These are phyloP conservation scores for Acanthosepion lycidas DNA, from an alignment of 2,888 invertebrate genomes.

Conservation along the genomic window DNA sequence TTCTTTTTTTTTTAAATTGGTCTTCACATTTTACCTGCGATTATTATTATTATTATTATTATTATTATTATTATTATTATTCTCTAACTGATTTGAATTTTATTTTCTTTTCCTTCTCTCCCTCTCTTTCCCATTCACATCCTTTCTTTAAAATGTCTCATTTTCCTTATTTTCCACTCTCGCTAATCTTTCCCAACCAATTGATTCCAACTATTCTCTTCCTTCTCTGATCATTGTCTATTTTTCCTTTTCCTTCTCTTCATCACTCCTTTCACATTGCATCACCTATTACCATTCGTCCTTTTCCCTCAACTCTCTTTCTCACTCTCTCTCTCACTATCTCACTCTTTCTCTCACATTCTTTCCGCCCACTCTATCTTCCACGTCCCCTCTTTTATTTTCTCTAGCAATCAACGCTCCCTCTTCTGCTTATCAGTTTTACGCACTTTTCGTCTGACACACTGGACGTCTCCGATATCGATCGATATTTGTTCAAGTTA, in stretches of 20 bases:
- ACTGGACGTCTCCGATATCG: neutral
- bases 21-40: no score
- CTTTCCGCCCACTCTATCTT: neutral
- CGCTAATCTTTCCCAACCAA: neutral
- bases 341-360: neutral
- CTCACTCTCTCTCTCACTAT: neutral
- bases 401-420: neutral
- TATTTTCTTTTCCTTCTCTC: neutral
- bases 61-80: neutral
- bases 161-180: neutral
- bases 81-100: neutral
- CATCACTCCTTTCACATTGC: neutral
- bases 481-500: constrained; percentile 33
- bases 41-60: no score
- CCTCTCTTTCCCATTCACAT: neutral
- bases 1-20: no score
- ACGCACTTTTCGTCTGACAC: neutral
- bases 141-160: neutral
- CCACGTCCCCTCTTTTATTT: neutral
- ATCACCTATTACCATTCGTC: no score
- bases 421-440: neutral
- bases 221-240: no score
- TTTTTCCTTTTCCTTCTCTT: neutral
- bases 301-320: neutral
- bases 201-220: no score